Percentiles rank a stretch among this genome's conserved stretches.
Conservation (phyloP, 2,113 vertebrate species). For the Oplegnathus fasciatus region DNA sequence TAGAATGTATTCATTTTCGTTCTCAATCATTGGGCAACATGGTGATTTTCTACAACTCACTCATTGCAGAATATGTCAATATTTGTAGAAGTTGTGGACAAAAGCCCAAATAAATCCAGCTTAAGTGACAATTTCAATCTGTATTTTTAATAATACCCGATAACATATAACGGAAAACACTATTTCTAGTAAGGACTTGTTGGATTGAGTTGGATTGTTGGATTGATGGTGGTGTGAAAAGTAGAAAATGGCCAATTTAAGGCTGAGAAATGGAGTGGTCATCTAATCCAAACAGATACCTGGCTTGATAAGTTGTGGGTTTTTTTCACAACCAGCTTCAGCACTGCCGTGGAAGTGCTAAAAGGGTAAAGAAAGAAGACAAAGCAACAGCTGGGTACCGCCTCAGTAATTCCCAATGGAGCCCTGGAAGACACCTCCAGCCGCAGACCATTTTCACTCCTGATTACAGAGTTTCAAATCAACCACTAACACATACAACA, state of each 20-base stretch:
- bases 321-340: conserved; percentile 74
- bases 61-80: not conserved
- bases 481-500: conserved; percentile 80
- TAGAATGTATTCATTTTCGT: conserved; percentile 1
- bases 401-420: conserved; percentile 81
- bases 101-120: not conserved
- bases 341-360: conserved; percentile 82
- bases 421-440: conserved; percentile 79
- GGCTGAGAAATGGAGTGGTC: conserved; percentile 82
- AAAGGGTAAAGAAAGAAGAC: conserved; percentile 83
- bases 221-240: conserved; percentile 75
- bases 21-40: not conserved
- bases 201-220: conserved; percentile 59
- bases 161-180: conserved; percentile 26
- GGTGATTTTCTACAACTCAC: not conserved
- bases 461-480: conserved; percentile 84
- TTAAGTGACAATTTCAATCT: not conserved
- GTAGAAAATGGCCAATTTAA: conserved; percentile 84
- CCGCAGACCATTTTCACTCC: conserved; percentile 83
- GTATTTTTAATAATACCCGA: conserved; percentile 15
- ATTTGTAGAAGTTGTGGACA: not conserved
- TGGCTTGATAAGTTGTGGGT: conserved; percentile 80
- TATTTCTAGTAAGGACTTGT: conserved; percentile 33
- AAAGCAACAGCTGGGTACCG: conserved; percentile 87
- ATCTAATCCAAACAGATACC: conserved; percentile 84